Percentiles rank a stretch among this genome's conserved stretches.
Evolutionary conservation across 30 jellyfish, hydroid and myxozoan genomes (phyloP).

Genomic region (Chrysaora quinquecirrha): DNA sequence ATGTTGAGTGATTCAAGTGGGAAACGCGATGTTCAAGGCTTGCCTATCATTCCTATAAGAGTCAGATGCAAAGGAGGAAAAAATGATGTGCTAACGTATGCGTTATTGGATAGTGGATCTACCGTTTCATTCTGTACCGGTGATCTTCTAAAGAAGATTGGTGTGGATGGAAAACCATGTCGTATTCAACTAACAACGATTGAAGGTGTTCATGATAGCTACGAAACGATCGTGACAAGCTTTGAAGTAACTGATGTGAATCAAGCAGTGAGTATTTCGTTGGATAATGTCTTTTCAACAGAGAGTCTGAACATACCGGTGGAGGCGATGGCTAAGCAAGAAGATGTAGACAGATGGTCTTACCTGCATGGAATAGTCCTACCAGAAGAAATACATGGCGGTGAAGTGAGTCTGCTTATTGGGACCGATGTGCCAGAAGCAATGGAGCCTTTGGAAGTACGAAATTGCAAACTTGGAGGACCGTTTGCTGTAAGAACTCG

Average conservation of each 20-base stretch:
- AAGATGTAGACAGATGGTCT: conserved; percentile 45
- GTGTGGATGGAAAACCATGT: conserved; percentile 38
- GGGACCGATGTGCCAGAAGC: conserved; percentile 25
- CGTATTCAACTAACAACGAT: conserved; percentile 43
- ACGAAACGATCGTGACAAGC: conserved; percentile 22
- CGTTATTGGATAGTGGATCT: conserved; percentile 47
- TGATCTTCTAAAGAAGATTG: conserved; percentile 22
- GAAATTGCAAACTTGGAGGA: conserved; percentile 20
- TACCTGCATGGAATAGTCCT: conserved; percentile 11
- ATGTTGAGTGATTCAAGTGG: conserved; percentile 1
- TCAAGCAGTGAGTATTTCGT: conserved; percentile 34
- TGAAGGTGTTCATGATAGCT: conserved; percentile 25
- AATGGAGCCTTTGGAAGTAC: not conserved
- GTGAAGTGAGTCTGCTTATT: not conserved
- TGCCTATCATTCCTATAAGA: conserved; percentile 44
- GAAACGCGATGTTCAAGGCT: conserved; percentile 21
- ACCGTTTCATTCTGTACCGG: conserved; percentile 35
- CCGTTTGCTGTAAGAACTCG: conserved; percentile 40
- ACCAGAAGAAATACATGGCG: not conserved
- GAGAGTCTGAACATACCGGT: conserved; percentile 33
- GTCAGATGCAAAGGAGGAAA: conserved; percentile 9
- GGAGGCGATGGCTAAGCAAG: conserved; percentile 46
- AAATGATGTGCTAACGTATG: conserved; percentile 15
- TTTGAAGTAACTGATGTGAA: conserved; percentile 34
- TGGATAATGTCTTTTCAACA: conserved; percentile 37